phyloP scores from a whole-genome alignment of 2,797 vertebrate species.

The Streptopelia turtur region DNA sequence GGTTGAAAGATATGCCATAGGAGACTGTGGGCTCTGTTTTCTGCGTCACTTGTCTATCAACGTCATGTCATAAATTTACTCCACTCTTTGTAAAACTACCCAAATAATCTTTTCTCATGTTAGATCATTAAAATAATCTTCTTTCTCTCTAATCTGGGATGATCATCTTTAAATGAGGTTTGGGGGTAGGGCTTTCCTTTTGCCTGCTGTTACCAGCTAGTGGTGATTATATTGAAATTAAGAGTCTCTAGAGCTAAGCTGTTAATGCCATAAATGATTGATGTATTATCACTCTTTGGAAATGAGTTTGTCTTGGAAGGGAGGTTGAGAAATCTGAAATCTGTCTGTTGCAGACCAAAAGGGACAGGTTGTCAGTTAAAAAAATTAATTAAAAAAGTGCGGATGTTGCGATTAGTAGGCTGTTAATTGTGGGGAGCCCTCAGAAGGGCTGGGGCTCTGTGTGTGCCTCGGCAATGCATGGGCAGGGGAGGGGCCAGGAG shows the following conservation, averaged over 20 bases:
- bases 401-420: background rate
- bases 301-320: background rate
- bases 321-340: background rate
- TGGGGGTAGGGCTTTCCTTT: conserved; percentile 10
- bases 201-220: background rate
- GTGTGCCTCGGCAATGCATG: background rate
- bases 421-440: background rate
- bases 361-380: background rate
- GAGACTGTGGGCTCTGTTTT: background rate
- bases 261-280: background rate
- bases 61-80: background rate
- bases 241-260: background rate
- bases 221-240: background rate
- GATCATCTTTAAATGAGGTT: conserved; percentile 32
- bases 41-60: background rate
- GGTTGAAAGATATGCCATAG: background rate
- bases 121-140: conserved; percentile 46
- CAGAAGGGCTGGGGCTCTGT: background rate
- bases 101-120: conserved; percentile 44
- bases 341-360: background rate
- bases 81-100: background rate
- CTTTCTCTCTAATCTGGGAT: conserved; percentile 47
- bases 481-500: background rate
- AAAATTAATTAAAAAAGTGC: background rate
- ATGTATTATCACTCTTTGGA: conserved; percentile 1